Base-by-base conservation (phyloP, 2,797 vertebrate species). In the Lophotriccus pileatus region DNA sequence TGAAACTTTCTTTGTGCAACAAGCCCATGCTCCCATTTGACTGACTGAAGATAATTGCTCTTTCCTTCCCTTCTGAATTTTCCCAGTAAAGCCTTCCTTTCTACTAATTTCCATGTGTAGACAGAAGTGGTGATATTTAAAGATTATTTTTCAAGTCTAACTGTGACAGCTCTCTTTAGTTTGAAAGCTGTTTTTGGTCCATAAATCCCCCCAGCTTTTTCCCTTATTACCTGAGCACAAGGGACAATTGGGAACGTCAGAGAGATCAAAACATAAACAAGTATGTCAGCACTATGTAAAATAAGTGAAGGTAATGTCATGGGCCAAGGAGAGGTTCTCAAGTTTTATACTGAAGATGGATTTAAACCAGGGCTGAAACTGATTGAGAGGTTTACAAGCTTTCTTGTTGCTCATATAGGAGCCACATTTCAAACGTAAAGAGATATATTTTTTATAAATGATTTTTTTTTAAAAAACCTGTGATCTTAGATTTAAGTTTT, bases 381-480 rank as follows among this genome's bases (percentile, higher is more conserved):
- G 82, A 93, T 7, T 59, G 87, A 85, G 43, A 69, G 62, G 39
- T 87, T 96, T 94, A 92, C 70, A 85, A 2, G 32, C 20, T 58
- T 85, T 91, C 76, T 84, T 76, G 23, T 59, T 86, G 73, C 69
- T 88, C 91, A 95, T 84, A 84, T 88, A 96, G 89, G 62, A 96
- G 55, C 23, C 84, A 60, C 23, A 63, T 39, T 90, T 94, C 43
- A 79, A 91, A 84, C 47, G 50, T 59, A 55, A 27, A 81, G 62
- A 73, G 41, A 88, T 12, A 2, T 4, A 81, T 70, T 90, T 91
- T 77, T 82, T 79, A 73, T 8, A 85, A 84, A 53, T 3, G 1
- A 2, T n/a, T 39, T 41, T 41, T 30, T 46, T 15, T 9, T 28
- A 8, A 23, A 8, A 23, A 82, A 74, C 56, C 53, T 84, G 24